A percentile compares a stretch with the other conserved stretches of the same genome.
Evolutionary conservation across 2,888 invertebrate species (phyloP).

Genomic region (Neoaliturus tenellus): DNA sequence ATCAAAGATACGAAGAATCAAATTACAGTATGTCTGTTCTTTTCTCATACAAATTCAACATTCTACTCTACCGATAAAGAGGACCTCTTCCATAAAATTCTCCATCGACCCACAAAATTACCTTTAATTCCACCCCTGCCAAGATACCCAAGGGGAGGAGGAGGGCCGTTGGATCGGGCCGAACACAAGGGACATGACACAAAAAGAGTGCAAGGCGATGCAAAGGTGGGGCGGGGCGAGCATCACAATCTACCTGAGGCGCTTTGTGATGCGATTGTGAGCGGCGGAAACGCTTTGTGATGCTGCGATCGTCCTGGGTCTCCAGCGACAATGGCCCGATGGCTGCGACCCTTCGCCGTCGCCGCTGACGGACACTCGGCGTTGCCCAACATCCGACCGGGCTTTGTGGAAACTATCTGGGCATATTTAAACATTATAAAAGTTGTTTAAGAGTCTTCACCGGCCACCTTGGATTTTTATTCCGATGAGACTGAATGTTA

Average conservation of each 20-base stretch:
- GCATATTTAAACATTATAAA: too few species aligned
- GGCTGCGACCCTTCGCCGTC: not conserved
- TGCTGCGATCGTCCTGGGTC: not conserved
- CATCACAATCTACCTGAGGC: constrained; percentile 12
- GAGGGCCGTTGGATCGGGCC: not conserved
- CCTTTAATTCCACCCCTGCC: constrained; percentile 25
- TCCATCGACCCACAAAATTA: not conserved
- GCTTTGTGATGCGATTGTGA: constrained; percentile 11
- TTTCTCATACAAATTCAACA: too few species aligned
- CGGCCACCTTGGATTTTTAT: too few species aligned
- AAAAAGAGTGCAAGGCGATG: not conserved
- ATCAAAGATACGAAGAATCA: too few species aligned
- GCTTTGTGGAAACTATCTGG: not conserved
- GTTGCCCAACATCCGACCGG: not conserved
- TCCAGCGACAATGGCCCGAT: constrained; percentile 1
- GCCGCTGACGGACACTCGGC: constrained; percentile 18
- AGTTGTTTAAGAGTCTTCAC: too few species aligned
- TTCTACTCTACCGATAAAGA: not conserved
- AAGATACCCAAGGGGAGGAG: not conserved
- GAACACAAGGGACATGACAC: not conserved
- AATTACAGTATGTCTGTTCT: too few species aligned
- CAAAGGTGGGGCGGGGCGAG: not conserved
- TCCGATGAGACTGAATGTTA: too few species aligned
- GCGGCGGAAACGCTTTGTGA: constrained; percentile 27
- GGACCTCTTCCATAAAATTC: not conserved